A percentile compares a stretch with the other conserved stretches of the same genome.
Conservation (phyloP, 2,113 vertebrate genomes). For the Vidua macroura region DNA sequence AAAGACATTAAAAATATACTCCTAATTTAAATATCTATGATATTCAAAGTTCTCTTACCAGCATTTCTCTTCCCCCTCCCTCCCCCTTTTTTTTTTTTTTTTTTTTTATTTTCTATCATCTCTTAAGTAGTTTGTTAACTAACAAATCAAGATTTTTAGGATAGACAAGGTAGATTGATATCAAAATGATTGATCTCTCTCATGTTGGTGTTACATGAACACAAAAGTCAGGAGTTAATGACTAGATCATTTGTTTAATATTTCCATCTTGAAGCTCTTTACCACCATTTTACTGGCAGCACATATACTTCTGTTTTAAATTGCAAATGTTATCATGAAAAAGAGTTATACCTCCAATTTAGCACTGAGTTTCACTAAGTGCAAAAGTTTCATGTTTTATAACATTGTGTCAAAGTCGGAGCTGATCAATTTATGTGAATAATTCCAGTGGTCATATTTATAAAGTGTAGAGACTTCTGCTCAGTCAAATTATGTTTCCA, state of each 20-base stretch:
- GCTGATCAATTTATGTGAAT: not conserved
- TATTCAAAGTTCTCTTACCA: not conserved
- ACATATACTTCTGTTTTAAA: not conserved
- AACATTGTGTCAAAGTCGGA: not conserved
- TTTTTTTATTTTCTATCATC: not conserved
- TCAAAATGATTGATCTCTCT: not conserved
- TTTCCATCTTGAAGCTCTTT: not conserved
- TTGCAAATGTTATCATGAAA: not conserved
- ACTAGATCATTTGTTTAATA: not conserved
- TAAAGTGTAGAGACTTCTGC: not conserved
- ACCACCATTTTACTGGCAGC: not conserved
- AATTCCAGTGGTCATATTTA: conserved; percentile 9
- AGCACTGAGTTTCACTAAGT: conserved; percentile 2
- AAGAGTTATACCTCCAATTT: conserved; percentile 4
- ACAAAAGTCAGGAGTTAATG: not conserved
- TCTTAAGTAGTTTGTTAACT: not conserved
- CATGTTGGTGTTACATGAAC: not conserved
- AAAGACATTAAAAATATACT: not conserved
- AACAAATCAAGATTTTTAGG: not conserved
- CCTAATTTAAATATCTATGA: not conserved
- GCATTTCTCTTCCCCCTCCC: not conserved
- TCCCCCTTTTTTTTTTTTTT: not conserved
- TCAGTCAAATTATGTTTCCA: not conserved
- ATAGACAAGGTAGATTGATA: not conserved
- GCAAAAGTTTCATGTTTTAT: conserved; percentile 16